Percentiles rank a stretch among this genome's conserved stretches.
phyloP scores from a whole-genome alignment of 2,113 vertebrate genomes.

The human (Homo sapiens) region DNA sequence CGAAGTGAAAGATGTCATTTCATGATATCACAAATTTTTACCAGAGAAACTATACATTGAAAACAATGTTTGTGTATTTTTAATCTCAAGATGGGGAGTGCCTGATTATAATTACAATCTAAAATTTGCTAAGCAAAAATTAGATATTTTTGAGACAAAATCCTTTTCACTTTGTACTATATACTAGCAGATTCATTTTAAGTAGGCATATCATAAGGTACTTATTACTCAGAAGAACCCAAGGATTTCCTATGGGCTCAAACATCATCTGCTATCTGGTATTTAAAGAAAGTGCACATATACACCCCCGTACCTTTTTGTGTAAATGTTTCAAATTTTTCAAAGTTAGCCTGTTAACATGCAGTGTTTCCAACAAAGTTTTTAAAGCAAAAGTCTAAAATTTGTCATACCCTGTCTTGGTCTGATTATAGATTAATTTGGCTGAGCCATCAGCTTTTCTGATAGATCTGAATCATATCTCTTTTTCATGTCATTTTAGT shows the following conservation, averaged over 20 bases:
- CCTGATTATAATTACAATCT: not conserved
- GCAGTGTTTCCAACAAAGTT: not conserved
- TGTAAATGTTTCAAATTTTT: not conserved
- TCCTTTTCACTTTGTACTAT: not conserved
- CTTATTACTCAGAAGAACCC: not conserved
- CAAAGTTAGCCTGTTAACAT: not conserved
- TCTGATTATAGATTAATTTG: not conserved
- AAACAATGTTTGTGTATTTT: not conserved
- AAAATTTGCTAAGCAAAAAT: not conserved
- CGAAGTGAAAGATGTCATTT: not conserved
- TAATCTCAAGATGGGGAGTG: not conserved
- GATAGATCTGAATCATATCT: not conserved
- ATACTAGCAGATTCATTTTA: not conserved
- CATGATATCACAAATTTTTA: not conserved
- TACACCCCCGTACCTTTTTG: not conserved
- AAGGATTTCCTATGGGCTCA: not conserved
- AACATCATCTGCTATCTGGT: not conserved
- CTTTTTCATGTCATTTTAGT: not conserved
- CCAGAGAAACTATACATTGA: not conserved
- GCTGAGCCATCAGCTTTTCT: not conserved
- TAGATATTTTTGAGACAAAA: not conserved
- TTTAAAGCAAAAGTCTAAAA: not conserved
- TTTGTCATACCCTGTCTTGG: not conserved
- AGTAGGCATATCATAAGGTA: not conserved
- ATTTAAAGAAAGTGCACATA: not conserved